Base-by-base conservation (phyloP, 2,113 vertebrate species). In the Prinia subflava region DNA sequence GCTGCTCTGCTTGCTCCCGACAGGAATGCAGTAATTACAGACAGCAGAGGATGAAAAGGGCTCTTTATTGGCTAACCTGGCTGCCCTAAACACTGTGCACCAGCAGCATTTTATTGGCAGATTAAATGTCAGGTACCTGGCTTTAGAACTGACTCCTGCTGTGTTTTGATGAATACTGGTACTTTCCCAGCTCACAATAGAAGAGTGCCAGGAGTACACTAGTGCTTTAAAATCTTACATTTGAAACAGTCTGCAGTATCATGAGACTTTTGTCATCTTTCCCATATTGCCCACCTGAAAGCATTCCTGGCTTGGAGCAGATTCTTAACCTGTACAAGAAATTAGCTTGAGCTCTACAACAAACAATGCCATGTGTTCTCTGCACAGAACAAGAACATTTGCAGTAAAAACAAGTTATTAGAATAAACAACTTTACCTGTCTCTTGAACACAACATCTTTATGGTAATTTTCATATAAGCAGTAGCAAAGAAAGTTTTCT, bases 101-200 rank as follows among this genome's bases (percentile, higher is more conserved):
- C 56, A 92, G 80, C 53, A 56, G 53, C 30, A 28, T 68, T 87
- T 89, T 92, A 84, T 44, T 65, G 88, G 83, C 2, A 2, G 77
- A 94, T 92, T 91, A 77, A 93, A 88, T 89, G 89, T 82, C 92
- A 92, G 71, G 42, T 59, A 79, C 44, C 53, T 24, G 10, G 73
- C 60, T n/a, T 70, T 65, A 39, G 76, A 92, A 67, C 78, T 63
- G 77, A 42, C 68, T 84, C 70, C 80, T 94, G 69, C 88, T 89
- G 88, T 55, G 83, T 78, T 95, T 86, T 88, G 94, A 94, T 94
- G 92, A 95, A 90, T 82, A 46, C 67, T 68, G 81, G 35, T 85
- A 49, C 84, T 94, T 93, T 91, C 73, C 62, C 55, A 88, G 68
- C 77, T 74, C 50, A 89, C 64, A 64, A 35, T 78, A 71, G 71